Evolutionary conservation across 2,113 vertebrate genomes (phyloP).

Genomic region (Anas platyrhynchos): DNA sequence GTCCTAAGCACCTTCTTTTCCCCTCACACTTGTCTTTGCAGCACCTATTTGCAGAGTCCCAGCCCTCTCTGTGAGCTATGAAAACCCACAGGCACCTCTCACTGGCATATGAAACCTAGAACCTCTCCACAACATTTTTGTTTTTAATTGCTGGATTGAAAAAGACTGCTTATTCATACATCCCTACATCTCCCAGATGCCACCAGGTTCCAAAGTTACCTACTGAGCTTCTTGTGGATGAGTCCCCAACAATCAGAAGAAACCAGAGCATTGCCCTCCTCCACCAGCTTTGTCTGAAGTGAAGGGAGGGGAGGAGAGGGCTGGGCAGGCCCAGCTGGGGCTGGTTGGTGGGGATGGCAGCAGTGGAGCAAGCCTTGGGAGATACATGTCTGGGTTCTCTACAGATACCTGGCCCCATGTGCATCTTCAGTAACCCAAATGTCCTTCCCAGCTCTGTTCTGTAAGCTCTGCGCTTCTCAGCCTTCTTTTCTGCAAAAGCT

Average conservation of each 20-base stretch:
- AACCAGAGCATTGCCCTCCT: neutral
- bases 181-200: neutral
- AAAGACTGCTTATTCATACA: neutral
- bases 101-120: neutral
- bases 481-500: neutral
- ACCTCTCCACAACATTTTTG: rapidly evolving
- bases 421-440: neutral
- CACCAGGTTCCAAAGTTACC: neutral
- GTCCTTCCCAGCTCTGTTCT: neutral
- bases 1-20: neutral
- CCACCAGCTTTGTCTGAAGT: neutral
- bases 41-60: neutral
- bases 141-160: neutral
- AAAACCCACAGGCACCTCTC: rapidly evolving
- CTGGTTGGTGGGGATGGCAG: neutral
- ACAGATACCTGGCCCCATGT: rapidly evolving
- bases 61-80: rapidly evolving
- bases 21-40: neutral
- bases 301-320: neutral
- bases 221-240: neutral
- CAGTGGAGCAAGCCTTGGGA: neutral
- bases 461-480: neutral
- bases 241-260: rapidly evolving
- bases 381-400: neutral
- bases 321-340: neutral